Conservation (phyloP, 2,888 invertebrate genomes). For the Alloscopus bannaensis region DNA sequence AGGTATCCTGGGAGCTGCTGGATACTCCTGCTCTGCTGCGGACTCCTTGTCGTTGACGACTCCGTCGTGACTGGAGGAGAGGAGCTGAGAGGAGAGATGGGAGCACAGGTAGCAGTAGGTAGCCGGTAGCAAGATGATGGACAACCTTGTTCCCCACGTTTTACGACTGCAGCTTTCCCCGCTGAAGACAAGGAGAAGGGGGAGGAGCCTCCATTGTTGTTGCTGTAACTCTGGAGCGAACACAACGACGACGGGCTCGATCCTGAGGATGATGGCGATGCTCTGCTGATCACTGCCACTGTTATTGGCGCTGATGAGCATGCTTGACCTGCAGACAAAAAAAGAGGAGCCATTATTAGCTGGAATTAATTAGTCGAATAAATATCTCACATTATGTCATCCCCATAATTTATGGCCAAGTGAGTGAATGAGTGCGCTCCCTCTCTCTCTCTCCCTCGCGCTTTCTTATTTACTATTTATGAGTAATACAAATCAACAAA, state of each 20-base stretch:
- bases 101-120: constrained; percentile 34
- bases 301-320: constrained; percentile 4
- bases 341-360: constrained; percentile 18
- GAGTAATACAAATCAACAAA: constrained; percentile 29
- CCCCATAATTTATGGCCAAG: constrained; percentile 18
- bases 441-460: background rate
- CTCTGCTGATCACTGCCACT: constrained; percentile 34
- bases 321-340: constrained; percentile 33
- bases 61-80: constrained; percentile 24
- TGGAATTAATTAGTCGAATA: constrained; percentile 44
- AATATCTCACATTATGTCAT: constrained; percentile 44
- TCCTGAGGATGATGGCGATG: constrained; percentile 7
- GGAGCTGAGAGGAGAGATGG: background rate
- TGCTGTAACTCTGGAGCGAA: no score
- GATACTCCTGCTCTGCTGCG: background rate
- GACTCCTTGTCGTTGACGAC: constrained; percentile 4
- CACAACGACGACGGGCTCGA: background rate
- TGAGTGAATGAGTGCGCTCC: background rate
- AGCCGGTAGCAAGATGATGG: constrained; percentile 31
- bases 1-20: constrained; percentile 4
- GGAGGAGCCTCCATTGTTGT: no score
- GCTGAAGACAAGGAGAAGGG: background rate
- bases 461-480: constrained; percentile 7
- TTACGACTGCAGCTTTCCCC: constrained; percentile 22
- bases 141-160: constrained; percentile 26